phyloP scores from a whole-genome alignment of 2,888 invertebrate genomes.

The Eristalis arbustorum region DNA sequence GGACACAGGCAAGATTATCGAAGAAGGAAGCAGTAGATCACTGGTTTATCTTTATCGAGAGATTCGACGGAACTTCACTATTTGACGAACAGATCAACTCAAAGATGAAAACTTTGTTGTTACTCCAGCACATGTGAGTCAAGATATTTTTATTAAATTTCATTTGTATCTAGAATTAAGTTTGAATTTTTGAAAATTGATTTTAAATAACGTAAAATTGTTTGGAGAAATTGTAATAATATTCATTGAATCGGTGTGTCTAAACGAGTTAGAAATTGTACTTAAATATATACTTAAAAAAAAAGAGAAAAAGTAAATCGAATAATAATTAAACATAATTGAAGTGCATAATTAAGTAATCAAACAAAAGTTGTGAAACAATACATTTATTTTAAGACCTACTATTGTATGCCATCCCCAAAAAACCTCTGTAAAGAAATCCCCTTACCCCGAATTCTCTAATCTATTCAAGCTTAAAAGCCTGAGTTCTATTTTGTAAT shows the following conservation, averaged over 20 bases:
- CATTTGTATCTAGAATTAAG: neutral
- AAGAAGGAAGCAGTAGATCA: slow-evolving; percentile 1
- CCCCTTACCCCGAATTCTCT: neutral
- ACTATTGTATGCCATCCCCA: slow-evolving; percentile 8
- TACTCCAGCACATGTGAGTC: slow-evolving; percentile 12
- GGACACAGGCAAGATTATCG: neutral
- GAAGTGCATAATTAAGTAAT: neutral
- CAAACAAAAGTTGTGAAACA: neutral
- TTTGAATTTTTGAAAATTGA: neutral
- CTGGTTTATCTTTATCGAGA: slow-evolving; percentile 3
- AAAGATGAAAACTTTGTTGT: slow-evolving; percentile 2
- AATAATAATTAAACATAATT: neutral
- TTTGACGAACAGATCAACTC: slow-evolving; percentile 1
- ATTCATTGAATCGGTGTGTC: neutral
- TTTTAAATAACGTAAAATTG: neutral
- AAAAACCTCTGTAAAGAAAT: neutral
- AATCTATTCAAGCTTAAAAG: slow-evolving; percentile 9
- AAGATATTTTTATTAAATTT: slow-evolving; percentile 3
- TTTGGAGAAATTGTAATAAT: neutral
- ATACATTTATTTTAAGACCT: neutral
- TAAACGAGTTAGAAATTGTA: neutral
- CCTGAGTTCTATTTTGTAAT: neutral
- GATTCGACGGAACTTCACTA: neutral
- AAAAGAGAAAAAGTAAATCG: too few relatives aligned
- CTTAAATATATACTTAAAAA: neutral